These are phyloP conservation scores for Triplophysa rosa DNA, from an alignment of 2,113 vertebrate genomes.

Conservation along the genomic window DNA sequence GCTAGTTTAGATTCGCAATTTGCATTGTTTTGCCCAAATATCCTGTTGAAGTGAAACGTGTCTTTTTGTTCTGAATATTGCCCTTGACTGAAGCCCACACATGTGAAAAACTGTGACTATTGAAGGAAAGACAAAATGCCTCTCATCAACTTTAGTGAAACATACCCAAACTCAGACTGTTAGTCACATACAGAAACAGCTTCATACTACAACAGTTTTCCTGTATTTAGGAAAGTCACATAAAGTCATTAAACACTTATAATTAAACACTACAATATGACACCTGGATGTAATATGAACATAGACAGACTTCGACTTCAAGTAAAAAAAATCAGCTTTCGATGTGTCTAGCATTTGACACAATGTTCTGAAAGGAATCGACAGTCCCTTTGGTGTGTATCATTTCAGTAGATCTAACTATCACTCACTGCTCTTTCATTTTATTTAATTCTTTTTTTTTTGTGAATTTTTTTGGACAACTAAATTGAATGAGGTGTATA, in stretches of 20 bases:
- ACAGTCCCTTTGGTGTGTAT: neutral
- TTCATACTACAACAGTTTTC: slow-evolving; percentile 7
- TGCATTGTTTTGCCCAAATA: slow-evolving; percentile 57
- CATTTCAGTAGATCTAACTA: neutral
- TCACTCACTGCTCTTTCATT: neutral
- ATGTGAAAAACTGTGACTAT: slow-evolving; percentile 29
- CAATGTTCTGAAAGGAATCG: neutral
- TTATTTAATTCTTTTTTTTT: slow-evolving; percentile 20
- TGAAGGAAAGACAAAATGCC: neutral
- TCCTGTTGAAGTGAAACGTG: slow-evolving; percentile 58
- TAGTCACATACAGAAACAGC: slow-evolving; percentile 17
- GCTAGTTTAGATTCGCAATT: slow-evolving; percentile 63
- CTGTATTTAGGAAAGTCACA: slow-evolving; percentile 14
- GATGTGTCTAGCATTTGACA: neutral
- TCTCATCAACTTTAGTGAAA: neutral
- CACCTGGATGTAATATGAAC: neutral
- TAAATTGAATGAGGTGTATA: slow-evolving; percentile 23
- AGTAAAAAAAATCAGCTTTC: neutral
- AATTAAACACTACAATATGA: neutral
- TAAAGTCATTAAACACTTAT: neutral
- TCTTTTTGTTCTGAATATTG: slow-evolving; percentile 35
- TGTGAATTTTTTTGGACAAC: neutral
- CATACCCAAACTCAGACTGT: slow-evolving; percentile 5
- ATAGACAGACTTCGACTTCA: neutral
- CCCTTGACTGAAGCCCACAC: slow-evolving; percentile 38